Conservation (phyloP, 2,888 invertebrate species). For the Conus canariensis region DNA sequence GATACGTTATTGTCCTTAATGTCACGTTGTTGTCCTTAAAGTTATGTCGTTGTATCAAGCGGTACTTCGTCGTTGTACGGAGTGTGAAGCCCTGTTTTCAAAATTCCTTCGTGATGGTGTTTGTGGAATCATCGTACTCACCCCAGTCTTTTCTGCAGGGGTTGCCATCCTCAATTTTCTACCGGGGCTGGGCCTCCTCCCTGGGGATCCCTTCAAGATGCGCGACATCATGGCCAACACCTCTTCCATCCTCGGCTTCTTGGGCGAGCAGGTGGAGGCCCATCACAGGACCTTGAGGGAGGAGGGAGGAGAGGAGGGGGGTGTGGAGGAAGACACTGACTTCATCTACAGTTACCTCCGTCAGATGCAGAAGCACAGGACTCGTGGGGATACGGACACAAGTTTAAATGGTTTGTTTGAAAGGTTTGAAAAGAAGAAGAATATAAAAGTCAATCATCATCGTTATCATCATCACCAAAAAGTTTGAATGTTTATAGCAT, state of each 20-base stretch:
- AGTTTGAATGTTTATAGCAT: too few species aligned
- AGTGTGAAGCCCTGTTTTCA: too few species aligned
- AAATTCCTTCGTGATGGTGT: too few species aligned
- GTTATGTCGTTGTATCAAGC: too few species aligned
- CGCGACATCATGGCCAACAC: not conserved
- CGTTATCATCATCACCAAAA: too few species aligned
- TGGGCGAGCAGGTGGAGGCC: not conserved
- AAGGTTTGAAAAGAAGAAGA: too few species aligned
- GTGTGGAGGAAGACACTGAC: not conserved
- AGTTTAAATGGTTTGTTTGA: not conserved
- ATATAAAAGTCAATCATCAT: too few species aligned
- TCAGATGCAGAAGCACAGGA: not conserved
- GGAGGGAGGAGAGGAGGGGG: not conserved
- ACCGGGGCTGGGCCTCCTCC: slow-evolving; percentile 39
- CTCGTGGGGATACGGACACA: not conserved
- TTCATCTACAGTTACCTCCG: slow-evolving; percentile 1
- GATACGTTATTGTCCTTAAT: too few species aligned
- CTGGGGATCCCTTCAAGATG: slow-evolving; percentile 26
- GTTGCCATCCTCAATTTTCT: slow-evolving; percentile 33
- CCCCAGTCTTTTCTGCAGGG: not conserved
- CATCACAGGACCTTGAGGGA: not conserved
- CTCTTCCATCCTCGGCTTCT: not conserved
- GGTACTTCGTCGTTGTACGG: too few species aligned
- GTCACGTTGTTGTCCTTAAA: too few species aligned
- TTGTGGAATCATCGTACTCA: too few species aligned